Conservation (phyloP, 2,888 invertebrate species). For the Teleogryllus oceanicus region DNA sequence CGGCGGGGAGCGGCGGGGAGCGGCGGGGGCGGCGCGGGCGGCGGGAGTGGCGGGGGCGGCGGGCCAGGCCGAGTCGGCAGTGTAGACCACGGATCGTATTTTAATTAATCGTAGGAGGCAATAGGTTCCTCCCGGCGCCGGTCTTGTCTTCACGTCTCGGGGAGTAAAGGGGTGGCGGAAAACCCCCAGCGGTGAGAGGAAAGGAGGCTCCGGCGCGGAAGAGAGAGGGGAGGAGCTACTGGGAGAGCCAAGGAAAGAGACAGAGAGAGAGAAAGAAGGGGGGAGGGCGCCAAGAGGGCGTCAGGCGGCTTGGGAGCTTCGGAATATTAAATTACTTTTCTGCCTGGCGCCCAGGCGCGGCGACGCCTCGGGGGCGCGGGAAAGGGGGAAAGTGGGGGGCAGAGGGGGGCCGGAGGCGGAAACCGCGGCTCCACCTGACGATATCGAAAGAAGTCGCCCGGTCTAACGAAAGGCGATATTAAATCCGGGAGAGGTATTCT, state of each 20-base stretch:
- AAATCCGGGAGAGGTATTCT: background rate
- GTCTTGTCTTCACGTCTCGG: constrained; percentile 11
- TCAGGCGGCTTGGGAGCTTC: constrained; percentile 1
- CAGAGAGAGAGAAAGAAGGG: background rate
- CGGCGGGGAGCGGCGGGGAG: no score
- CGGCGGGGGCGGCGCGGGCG: no score
- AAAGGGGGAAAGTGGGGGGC: background rate
- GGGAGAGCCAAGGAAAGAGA: background rate
- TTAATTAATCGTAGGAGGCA: background rate
- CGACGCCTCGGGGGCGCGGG: background rate
- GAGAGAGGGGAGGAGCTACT: background rate
- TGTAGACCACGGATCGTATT: background rate
- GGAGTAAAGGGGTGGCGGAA: background rate
- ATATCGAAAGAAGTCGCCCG: constrained; percentile 1
- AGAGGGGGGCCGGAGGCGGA: background rate
- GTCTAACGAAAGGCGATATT: constrained; percentile 12
- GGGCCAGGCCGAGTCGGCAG: background rate
- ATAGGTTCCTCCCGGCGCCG: background rate
- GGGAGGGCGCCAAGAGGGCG: background rate
- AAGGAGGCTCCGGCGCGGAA: background rate
- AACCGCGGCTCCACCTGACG: constrained; percentile 18
- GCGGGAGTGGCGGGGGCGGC: background rate
- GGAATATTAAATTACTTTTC: constrained; percentile 18
- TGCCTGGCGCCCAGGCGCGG: background rate
- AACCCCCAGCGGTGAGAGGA: background rate